Conservation (phyloP, 2,888 invertebrate species). For the Conops quadrifasciatus region DNA sequence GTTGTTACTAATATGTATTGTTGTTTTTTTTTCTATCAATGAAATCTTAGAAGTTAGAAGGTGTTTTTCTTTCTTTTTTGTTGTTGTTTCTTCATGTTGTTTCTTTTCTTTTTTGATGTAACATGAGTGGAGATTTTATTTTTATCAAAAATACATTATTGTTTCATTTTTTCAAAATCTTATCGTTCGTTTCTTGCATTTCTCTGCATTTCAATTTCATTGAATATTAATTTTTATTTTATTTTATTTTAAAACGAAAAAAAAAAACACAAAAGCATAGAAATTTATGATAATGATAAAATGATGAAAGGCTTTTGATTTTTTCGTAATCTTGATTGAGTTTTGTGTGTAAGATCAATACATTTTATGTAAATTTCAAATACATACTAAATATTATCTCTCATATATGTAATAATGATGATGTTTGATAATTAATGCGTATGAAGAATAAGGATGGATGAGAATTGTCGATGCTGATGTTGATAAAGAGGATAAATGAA, state of each 20-base stretch:
- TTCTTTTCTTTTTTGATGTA: constrained; percentile 3
- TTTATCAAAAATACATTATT: constrained; percentile 36
- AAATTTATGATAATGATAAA: constrained; percentile 16
- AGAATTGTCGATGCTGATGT: too few relatives aligned
- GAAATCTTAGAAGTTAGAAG: constrained; percentile 5
- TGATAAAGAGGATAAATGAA: too few relatives aligned
- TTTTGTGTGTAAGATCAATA: not conserved
- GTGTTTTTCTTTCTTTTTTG: constrained; percentile 20
- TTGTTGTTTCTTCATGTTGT: constrained; percentile 5
- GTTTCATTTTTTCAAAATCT: constrained; percentile 3
- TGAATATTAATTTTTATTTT: not conserved
- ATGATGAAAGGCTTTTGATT: constrained; percentile 15
- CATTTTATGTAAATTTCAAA: constrained; percentile 9
- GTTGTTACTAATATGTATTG: constrained; percentile 32
- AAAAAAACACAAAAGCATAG: too few relatives aligned
- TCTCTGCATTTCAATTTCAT: constrained; percentile 16
- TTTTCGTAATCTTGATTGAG: constrained; percentile 18
- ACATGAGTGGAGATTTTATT: constrained; percentile 21
- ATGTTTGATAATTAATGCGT: not conserved
- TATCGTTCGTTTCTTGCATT: constrained; percentile 26
- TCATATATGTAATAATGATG: too few relatives aligned
- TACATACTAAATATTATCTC: constrained; percentile 7
- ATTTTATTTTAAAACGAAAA: constrained; percentile 26
- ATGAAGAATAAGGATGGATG: too few relatives aligned
- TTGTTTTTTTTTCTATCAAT: constrained; percentile 32